These are phyloP conservation scores for Turritopsis dohrnii DNA, from an alignment of 30 jellyfish, hydroid and myxozoan genomes.

Conservation along the genomic window DNA sequence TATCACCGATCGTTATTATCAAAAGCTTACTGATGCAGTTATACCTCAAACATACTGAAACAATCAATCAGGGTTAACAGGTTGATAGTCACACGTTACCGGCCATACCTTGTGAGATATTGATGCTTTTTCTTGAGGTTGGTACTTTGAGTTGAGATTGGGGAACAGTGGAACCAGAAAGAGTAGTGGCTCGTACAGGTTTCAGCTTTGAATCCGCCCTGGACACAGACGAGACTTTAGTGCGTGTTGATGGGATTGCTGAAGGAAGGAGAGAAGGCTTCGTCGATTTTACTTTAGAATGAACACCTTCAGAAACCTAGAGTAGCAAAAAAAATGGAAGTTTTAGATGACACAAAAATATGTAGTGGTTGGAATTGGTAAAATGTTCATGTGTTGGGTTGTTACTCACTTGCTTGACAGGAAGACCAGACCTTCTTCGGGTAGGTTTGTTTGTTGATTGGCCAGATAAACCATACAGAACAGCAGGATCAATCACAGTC, in stretches of 20 bases:
- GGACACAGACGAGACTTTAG: slow-evolving; percentile 4
- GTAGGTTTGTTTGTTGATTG: neutral
- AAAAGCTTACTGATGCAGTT: no score
- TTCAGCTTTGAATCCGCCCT: neutral
- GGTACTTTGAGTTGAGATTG: neutral
- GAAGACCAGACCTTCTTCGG: slow-evolving; percentile 23
- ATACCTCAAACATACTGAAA: no score
- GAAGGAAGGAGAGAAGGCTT: slow-evolving; percentile 7
- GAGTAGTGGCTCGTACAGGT: neutral
- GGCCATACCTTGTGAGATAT: neutral
- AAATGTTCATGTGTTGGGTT: no score
- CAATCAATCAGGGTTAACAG: neutral
- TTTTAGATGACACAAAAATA: no score
- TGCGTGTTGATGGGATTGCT: slow-evolving; percentile 12
- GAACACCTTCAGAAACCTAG: neutral
- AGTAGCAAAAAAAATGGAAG: no score
- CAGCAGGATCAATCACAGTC: slow-evolving; percentile 21
- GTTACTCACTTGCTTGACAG: slow-evolving; percentile 7
- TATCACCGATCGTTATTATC: no score
- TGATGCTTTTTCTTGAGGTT: neutral
- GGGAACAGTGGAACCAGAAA: neutral
- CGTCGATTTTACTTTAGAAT: neutral
- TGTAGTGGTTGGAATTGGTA: neutral
- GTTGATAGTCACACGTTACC: neutral
- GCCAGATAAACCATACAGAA: slow-evolving; percentile 19